A percentile compares a stretch with the other conserved stretches of the same genome.
These are phyloP conservation scores for Upupa epops DNA, from an alignment of 2,113 vertebrate genomes.

Conservation along the genomic window DNA sequence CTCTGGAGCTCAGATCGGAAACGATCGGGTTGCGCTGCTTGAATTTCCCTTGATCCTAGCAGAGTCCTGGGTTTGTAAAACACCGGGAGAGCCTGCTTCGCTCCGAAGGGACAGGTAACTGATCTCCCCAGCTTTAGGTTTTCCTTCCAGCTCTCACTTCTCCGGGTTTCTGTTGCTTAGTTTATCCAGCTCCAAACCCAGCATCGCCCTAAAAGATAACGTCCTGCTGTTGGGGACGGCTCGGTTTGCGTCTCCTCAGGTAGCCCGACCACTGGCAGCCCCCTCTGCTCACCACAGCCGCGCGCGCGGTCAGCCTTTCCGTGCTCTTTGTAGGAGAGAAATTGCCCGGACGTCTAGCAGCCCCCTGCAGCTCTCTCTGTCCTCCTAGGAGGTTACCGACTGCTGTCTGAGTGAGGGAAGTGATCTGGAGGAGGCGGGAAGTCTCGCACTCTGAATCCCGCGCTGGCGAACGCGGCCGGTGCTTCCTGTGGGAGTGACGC, in stretches of 20 bases:
- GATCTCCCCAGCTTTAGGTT: conserved; percentile 6
- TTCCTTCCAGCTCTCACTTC: background rate
- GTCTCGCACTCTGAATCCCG: conserved; percentile 29
- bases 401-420: background rate
- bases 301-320: background rate
- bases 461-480: conserved; percentile 27
- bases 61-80: conserved; percentile 1
- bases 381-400: background rate
- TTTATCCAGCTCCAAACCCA: conserved; percentile 22
- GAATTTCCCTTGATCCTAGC: background rate
- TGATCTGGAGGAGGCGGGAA: conserved; percentile 70
- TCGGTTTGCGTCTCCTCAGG: background rate
- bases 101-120: background rate
- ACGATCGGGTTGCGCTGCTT: background rate
- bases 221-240: conserved; percentile 1
- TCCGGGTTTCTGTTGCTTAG: conserved; percentile 5
- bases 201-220: background rate
- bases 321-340: background rate
- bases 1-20: background rate
- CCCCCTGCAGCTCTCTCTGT: background rate
- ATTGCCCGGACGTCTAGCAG: background rate
- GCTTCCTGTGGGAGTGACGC: too few relatives aligned
- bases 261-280: background rate
- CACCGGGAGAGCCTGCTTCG: background rate
- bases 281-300: background rate